Percentiles rank a stretch among this genome's conserved stretches.
Conservation (phyloP, 2,797 vertebrate species). For the Lutjanus campechanus region DNA sequence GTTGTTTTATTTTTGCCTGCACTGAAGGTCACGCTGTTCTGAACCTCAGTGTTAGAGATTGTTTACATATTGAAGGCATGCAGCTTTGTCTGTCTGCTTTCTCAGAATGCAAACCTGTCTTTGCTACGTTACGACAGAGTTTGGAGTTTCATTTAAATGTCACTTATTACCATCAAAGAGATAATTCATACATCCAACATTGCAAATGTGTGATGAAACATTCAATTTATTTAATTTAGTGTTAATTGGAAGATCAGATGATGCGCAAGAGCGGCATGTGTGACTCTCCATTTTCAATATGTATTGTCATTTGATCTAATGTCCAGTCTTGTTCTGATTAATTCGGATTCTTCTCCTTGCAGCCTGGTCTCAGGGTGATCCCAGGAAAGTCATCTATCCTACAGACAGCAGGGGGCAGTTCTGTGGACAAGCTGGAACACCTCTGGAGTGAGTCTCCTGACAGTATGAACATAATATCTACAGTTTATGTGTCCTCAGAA, state of each 20-base stretch:
- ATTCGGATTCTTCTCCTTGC: constrained; percentile 15
- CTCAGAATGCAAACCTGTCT: background rate
- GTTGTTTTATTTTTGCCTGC: background rate
- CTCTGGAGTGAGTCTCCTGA: constrained; percentile 87
- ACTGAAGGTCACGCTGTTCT: background rate
- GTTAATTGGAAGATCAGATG: background rate
- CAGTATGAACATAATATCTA: background rate
- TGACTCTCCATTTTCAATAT: too few species aligned
- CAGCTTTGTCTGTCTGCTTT: background rate
- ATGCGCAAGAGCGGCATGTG: background rate
- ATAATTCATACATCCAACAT: background rate
- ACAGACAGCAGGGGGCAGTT: constrained; percentile 94
- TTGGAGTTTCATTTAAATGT: background rate
- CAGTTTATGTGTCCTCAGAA: background rate
- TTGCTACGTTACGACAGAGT: background rate
- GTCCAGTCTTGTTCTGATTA: constrained; percentile 17
- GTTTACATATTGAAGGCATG: background rate
- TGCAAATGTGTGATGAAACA: background rate
- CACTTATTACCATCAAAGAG: too few species aligned
- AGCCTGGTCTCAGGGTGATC: constrained; percentile 98
- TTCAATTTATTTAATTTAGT: too few species aligned
- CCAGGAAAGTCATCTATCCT: constrained; percentile 95
- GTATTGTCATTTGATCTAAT: background rate
- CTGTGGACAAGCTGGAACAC: constrained; percentile 92
- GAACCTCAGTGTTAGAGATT: background rate